Percentiles rank a stretch among this genome's conserved stretches.
These are phyloP conservation scores for Bos javanicus DNA, from an alignment of 2,113 vertebrate species.

Conservation along the genomic window DNA sequence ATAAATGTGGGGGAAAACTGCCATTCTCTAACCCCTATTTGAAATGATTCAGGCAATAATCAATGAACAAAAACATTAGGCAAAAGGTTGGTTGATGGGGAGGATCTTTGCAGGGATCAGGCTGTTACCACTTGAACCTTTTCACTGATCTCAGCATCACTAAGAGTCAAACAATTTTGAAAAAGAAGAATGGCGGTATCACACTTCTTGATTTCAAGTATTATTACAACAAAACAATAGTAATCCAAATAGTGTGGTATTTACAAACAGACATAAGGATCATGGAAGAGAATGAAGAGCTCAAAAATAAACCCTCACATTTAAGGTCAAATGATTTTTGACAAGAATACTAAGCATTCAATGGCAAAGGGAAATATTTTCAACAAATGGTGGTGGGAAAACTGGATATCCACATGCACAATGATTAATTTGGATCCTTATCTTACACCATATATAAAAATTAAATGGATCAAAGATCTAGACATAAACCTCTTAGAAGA, in stretches of 20 bases:
- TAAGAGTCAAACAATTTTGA: neutral
- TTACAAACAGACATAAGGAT: neutral
- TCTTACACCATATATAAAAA: neutral
- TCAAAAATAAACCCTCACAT: neutral
- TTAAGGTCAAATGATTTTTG: neutral
- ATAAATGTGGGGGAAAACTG: neutral
- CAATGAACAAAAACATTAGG: neutral
- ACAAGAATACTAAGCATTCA: neutral
- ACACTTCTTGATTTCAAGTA: neutral
- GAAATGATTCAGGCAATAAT: neutral
- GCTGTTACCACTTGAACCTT: neutral
- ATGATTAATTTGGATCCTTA: neutral
- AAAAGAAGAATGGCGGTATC: neutral
- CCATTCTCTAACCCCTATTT: neutral
- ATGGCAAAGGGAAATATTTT: neutral
- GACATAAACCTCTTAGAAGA: neutral
- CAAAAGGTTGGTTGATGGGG: neutral
- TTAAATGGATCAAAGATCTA: neutral
- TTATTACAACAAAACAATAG: neutral
- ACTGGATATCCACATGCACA: neutral
- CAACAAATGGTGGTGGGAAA: neutral
- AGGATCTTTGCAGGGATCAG: neutral
- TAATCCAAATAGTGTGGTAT: neutral
- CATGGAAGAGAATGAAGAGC: neutral
- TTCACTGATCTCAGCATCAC: neutral